phyloP scores from a whole-genome alignment of 2,113 vertebrate species.

The Sceloporus tristichus region DNA sequence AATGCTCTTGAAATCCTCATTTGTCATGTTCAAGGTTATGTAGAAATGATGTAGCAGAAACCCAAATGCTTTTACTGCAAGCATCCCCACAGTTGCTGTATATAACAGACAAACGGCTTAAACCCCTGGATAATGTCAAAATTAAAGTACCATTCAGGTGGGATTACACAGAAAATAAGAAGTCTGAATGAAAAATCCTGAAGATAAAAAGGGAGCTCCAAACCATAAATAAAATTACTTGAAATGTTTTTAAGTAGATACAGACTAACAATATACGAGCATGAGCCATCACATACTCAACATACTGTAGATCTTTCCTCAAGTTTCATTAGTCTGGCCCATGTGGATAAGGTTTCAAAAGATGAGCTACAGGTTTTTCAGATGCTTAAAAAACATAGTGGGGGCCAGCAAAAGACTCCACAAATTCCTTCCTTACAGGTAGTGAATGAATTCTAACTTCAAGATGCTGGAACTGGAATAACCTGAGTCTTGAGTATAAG shows the following conservation, averaged over 20 bases:
- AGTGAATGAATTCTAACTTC: not conserved
- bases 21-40: conserved; percentile 76
- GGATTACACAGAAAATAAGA: conserved; percentile 33
- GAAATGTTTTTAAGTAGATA: not conserved
- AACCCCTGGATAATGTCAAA: conserved; percentile 43
- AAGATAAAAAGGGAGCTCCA: conserved; percentile 43
- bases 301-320: not conserved
- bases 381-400: not conserved
- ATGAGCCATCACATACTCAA: conserved; percentile 34
- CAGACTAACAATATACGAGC: conserved; percentile 12
- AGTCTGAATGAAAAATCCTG: conserved; percentile 34
- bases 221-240: conserved; percentile 53
- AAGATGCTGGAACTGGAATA: not conserved
- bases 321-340: not conserved
- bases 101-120: conserved; percentile 40
- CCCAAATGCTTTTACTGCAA: conserved; percentile 57
- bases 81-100: conserved; percentile 49
- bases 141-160: not conserved
- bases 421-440: not conserved
- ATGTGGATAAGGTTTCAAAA: not conserved
- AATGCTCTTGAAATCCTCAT: conserved; percentile 73
- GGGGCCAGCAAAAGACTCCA: not conserved
- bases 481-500: not conserved
- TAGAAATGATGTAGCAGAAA: conserved; percentile 66
- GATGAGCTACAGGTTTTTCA: not conserved